Percentiles rank a stretch among this genome's conserved stretches.
These are phyloP conservation scores for Pithys albifrons DNA, from an alignment of 2,113 vertebrate species.

Conservation along the genomic window DNA sequence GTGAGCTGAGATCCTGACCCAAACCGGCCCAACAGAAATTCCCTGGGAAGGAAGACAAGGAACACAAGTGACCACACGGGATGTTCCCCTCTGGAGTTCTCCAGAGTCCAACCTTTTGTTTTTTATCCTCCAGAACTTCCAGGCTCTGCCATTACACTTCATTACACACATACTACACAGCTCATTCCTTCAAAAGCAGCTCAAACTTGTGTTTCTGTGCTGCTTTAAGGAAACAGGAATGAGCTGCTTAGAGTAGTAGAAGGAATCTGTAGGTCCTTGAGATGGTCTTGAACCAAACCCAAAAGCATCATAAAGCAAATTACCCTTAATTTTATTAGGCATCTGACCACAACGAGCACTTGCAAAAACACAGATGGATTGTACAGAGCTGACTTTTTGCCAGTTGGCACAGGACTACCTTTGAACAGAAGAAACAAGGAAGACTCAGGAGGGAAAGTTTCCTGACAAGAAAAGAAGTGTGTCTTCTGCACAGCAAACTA, in stretches of 20 bases:
- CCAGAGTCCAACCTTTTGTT: not conserved
- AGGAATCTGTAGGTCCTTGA: not conserved
- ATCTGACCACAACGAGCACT: not conserved
- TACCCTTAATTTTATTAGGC: constrained; percentile 43
- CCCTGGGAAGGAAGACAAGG: not conserved
- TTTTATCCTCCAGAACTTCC: not conserved
- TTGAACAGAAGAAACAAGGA: not conserved
- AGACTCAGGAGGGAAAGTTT: not conserved
- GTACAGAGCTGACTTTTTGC: not conserved
- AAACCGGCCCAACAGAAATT: not conserved
- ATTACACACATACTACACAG: not conserved
- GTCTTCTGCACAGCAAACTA: not conserved
- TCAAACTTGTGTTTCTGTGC: not conserved
- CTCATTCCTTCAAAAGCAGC: not conserved
- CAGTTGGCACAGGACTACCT: not conserved
- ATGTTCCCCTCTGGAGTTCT: not conserved
- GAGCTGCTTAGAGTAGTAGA: not conserved
- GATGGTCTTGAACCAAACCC: not conserved
- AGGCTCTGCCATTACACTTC: not conserved
- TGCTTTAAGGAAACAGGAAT: not conserved
- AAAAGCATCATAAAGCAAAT: constrained; percentile 22
- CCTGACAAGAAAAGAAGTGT: not conserved
- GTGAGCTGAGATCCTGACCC: not conserved
- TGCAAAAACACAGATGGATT: constrained; percentile 41
- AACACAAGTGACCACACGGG: not conserved